These are phyloP conservation scores for Drosophila malerkotliana DNA, from an alignment of 1,140 invertebrate genomes.

Conservation along the genomic window DNA sequence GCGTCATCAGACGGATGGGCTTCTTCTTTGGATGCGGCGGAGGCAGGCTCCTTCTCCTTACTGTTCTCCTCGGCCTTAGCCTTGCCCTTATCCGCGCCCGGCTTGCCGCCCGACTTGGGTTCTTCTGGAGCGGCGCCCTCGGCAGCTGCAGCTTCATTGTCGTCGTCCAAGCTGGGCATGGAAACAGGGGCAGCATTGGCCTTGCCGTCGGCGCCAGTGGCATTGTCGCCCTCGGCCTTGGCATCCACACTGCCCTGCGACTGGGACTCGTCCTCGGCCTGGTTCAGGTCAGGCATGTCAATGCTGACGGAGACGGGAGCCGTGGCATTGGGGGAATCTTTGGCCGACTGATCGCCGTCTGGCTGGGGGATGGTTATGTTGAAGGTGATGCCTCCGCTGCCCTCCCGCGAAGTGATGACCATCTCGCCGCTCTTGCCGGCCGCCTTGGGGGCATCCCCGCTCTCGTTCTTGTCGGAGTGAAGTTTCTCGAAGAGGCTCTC, in stretches of 20 bases:
- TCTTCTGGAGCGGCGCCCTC: slow-evolving; percentile 43
- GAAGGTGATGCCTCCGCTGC: slow-evolving; percentile 81
- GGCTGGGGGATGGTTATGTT: slow-evolving; percentile 82
- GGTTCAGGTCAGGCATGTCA: slow-evolving; percentile 81
- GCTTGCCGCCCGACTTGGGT: slow-evolving; percentile 40
- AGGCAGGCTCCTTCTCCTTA: slow-evolving; percentile 48
- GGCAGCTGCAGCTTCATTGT: slow-evolving; percentile 65
- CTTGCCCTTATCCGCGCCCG: slow-evolving; percentile 28
- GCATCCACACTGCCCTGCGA: slow-evolving; percentile 56
- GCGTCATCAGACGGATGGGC: slow-evolving; percentile 18
- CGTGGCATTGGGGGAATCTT: slow-evolving; percentile 64
- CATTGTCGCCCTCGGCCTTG: slow-evolving; percentile 33
- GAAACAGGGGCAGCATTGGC: slow-evolving; percentile 70
- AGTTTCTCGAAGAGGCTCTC: slow-evolving; percentile 83
- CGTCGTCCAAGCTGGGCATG: slow-evolving; percentile 83
- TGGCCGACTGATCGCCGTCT: slow-evolving; percentile 66
- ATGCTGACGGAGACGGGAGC: slow-evolving; percentile 79
- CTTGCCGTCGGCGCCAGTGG: slow-evolving; percentile 47
- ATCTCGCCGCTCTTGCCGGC: slow-evolving; percentile 60
- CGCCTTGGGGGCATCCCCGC: slow-evolving; percentile 39
- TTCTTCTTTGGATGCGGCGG: slow-evolving; percentile 34
- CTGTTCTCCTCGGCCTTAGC: slow-evolving; percentile 38
- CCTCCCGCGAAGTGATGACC: slow-evolving; percentile 82
- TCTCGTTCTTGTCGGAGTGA: slow-evolving; percentile 81
- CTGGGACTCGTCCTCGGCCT: slow-evolving; percentile 77